Conservation (phyloP, 2,888 invertebrate species). For the Endotricha flammealis region DNA sequence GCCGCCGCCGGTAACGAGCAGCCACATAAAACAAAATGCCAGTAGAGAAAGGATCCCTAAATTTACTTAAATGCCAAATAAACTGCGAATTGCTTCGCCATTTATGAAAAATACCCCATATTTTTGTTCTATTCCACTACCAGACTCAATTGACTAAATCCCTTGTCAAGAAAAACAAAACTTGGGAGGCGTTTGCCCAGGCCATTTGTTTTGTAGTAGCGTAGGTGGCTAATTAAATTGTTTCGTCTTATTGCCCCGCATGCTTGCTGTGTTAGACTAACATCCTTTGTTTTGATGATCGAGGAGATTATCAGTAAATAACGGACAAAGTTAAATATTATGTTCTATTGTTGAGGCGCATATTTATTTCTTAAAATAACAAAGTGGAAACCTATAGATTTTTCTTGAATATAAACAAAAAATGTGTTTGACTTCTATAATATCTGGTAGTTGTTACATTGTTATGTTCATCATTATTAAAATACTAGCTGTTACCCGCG, state of each 20-base stretch:
- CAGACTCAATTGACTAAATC: conserved; percentile 11
- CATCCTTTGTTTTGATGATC: background rate
- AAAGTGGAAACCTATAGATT: too few species aligned
- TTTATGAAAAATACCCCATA: conserved; percentile 55
- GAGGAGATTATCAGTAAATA: background rate
- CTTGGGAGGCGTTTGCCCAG: conserved; percentile 3
- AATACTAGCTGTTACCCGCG: too few species aligned
- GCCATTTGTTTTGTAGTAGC: conserved; percentile 1
- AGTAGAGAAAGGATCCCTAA: conserved; percentile 67
- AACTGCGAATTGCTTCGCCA: conserved; percentile 72
- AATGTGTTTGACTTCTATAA: too few species aligned
- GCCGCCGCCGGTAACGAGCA: conserved; percentile 73
- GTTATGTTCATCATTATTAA: too few species aligned
- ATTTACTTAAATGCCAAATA: conserved; percentile 76
- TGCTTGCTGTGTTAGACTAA: background rate
- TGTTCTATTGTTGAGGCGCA: background rate
- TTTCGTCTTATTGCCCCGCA: background rate
- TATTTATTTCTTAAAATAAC: background rate
- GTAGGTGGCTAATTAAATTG: conserved; percentile 7
- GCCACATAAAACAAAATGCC: conserved; percentile 77
- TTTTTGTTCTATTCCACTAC: conserved; percentile 31
- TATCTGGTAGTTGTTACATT: too few species aligned
- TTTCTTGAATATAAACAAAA: too few species aligned
- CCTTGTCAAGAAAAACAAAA: conserved; percentile 12
- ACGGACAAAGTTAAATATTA: background rate